Percentiles rank a stretch among this genome's conserved stretches.
Evolutionary conservation across 2,113 vertebrate genomes (phyloP).

Genomic region (Lophochroa leadbeateri): DNA sequence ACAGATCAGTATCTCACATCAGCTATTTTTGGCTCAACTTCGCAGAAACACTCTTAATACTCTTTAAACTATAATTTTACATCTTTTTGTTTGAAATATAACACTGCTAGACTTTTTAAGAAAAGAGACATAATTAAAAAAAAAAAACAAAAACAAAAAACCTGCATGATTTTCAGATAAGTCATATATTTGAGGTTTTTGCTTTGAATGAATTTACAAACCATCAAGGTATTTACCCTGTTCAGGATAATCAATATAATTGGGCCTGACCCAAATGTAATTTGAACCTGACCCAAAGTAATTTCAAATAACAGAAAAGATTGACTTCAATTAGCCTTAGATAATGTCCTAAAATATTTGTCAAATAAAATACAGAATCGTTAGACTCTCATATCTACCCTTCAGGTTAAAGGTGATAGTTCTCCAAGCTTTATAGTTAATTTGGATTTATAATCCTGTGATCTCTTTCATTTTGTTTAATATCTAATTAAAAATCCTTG

Average conservation of each 20-base stretch:
- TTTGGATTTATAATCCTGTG: not conserved
- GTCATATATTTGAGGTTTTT: not conserved
- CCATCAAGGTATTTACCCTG: not conserved
- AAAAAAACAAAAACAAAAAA: not conserved
- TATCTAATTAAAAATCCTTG: slow-evolving; percentile 27
- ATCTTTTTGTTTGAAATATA: not conserved
- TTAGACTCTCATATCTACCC: not conserved
- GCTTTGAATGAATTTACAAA: not conserved
- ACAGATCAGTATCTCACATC: not conserved
- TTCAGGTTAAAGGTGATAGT: not conserved
- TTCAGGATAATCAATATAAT: slow-evolving; percentile 43
- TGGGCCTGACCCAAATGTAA: slow-evolving; percentile 10
- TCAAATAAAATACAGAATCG: not conserved
- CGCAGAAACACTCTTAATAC: not conserved
- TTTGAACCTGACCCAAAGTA: not conserved
- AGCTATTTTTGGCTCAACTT: not conserved
- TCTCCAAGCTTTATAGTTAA: not conserved
- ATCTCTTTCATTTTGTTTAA: slow-evolving; percentile 1
- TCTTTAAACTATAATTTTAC: not conserved
- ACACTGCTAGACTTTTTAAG: not conserved
- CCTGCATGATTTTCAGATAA: not conserved
- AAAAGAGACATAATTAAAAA: not conserved
- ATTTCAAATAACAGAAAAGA: slow-evolving; percentile 12
- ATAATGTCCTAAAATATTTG: slow-evolving; percentile 40
- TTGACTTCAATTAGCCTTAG: slow-evolving; percentile 16